phyloP scores from a whole-genome alignment of 2,113 vertebrate species.

The Mus spicilegus region DNA sequence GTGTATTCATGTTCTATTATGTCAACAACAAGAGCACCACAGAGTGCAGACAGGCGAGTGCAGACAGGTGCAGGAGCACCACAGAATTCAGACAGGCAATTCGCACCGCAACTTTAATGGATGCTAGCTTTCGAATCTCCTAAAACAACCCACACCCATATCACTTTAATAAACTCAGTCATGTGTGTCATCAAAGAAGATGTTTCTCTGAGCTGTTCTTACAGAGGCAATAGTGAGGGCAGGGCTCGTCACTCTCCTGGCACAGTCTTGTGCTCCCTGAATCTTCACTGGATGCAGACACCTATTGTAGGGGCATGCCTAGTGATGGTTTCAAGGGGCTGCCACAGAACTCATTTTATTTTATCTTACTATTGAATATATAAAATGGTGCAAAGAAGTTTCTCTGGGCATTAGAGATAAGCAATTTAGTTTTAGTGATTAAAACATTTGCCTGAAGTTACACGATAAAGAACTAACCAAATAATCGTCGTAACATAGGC shows the following conservation, averaged over 20 bases:
- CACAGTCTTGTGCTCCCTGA: fast-evolving
- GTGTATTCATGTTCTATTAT: background rate
- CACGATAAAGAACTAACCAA: background rate
- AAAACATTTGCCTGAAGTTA: background rate
- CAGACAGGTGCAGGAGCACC: background rate
- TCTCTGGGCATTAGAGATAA: background rate
- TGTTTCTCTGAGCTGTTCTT: background rate
- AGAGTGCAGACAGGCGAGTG: too few relatives aligned
- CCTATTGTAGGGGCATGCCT: background rate
- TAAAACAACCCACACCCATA: background rate
- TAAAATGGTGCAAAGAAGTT: background rate
- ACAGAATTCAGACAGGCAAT: background rate
- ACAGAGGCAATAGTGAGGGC: background rate
- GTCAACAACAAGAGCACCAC: background rate
- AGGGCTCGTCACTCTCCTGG: background rate
- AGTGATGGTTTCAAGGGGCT: background rate
- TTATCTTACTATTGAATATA: background rate
- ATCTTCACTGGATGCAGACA: background rate
- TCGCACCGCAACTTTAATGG: fast-evolving
- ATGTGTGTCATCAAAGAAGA: slow-evolving; percentile 8
- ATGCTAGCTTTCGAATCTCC: background rate
- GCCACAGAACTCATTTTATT: background rate
- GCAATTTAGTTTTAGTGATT: background rate
- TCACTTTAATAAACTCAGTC: background rate
- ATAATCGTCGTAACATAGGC: background rate